phyloP scores from a whole-genome alignment of 2,113 vertebrate genomes.

The Trichomycterus rosablanca region DNA sequence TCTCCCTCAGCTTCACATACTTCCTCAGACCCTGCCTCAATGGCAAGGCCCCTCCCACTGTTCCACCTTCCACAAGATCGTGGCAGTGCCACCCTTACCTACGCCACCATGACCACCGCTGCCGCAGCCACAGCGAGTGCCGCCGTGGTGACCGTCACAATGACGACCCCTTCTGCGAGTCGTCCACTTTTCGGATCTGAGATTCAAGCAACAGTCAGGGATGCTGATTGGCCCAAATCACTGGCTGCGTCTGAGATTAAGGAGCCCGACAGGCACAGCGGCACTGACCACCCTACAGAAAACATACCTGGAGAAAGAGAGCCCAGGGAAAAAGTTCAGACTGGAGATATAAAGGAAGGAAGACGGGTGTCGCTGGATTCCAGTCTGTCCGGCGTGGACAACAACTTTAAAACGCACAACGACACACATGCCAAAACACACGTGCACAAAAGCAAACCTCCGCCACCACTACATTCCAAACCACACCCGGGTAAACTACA shows the following conservation, averaged over 20 bases:
- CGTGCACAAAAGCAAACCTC: conserved; percentile 42
- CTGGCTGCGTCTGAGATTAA: conserved; percentile 86
- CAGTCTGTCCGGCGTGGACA: conserved; percentile 74
- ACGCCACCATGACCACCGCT: conserved; percentile 56
- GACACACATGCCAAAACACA: conserved; percentile 48
- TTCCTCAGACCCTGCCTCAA: conserved; percentile 43
- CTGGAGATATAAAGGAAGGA: conserved; percentile 44
- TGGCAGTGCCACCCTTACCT: conserved; percentile 48
- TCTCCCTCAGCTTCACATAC: conserved; percentile 41
- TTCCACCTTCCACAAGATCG: conserved; percentile 59
- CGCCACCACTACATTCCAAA: conserved; percentile 62
- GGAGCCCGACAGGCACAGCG: conserved; percentile 85
- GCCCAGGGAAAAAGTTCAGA: conserved; percentile 23
- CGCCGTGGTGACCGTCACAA: conserved; percentile 48
- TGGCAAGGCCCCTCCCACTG: conserved; percentile 70
- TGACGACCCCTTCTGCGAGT: conserved; percentile 59
- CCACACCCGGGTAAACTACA: conserved; percentile 36
- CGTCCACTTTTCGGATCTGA: conserved; percentile 7
- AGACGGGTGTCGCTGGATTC: conserved; percentile 72
- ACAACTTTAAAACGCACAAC: conserved; percentile 72
- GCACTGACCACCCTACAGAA: conserved; percentile 84
- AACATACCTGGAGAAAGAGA: conserved; percentile 63
- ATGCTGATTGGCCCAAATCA: conserved; percentile 68
- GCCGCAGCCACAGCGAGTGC: conserved; percentile 59
- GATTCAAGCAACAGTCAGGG: conserved; percentile 40